Percentiles rank a stretch among this genome's conserved stretches.
Evolutionary conservation across 2,113 vertebrate genomes (phyloP).

Genomic region (Phaetusa simplex): DNA sequence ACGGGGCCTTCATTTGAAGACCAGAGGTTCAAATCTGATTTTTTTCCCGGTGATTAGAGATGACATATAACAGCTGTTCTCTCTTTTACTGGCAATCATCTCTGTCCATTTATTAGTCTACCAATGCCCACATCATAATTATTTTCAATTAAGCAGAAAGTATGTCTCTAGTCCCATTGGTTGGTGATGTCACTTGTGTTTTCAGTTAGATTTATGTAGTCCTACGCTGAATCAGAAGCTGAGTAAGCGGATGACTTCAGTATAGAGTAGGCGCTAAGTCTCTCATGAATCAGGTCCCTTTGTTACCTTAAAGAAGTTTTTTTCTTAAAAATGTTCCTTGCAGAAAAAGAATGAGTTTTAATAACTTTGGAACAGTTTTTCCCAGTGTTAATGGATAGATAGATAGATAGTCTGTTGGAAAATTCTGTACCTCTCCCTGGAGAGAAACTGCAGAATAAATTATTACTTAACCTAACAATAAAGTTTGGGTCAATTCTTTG

Average conservation of each 20-base stretch:
- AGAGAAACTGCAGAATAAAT: neutral
- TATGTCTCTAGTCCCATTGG: neutral
- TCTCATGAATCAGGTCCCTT: neutral
- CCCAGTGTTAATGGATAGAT: neutral
- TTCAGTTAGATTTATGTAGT: neutral
- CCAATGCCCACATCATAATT: neutral
- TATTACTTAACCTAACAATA: neutral
- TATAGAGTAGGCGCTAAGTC: neutral
- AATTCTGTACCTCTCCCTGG: neutral
- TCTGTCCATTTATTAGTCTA: neutral
- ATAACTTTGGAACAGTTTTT: neutral
- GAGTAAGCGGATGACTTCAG: neutral
- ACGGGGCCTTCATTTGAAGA: neutral
- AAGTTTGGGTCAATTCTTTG: conserved; percentile 13
- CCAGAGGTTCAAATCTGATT: neutral
- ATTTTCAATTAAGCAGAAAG: neutral
- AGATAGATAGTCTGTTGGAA: neutral
- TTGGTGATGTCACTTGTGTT: neutral
- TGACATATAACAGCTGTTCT: neutral
- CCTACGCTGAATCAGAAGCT: conserved; percentile 7
- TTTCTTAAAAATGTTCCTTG: neutral
- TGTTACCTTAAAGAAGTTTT: neutral
- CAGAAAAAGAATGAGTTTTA: neutral
- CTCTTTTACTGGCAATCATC: neutral
- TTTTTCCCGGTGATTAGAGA: neutral